Conservation (phyloP, 2,113 vertebrate genomes). For the zebrafish (Danio rerio) region GRCz12tu NC_133194.1:44234501-44235000, state of each 20-base stretch:
- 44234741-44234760: slow-evolving; percentile 35
- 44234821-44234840: no score
- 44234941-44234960: no score
- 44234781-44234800: no score
- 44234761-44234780: no score
- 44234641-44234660: slow-evolving; percentile 7
- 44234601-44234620: not conserved
- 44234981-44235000: no score
- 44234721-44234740: slow-evolving; percentile 40
- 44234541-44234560: slow-evolving; percentile 71
- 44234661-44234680: not conserved
- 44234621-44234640: not conserved
- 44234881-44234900: no score
- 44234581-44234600: slow-evolving; percentile 65
- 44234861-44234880: no score
- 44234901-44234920: no score
- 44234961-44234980: no score
- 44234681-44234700: not conserved
- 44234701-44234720: slow-evolving; percentile 13
- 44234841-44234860: no score
- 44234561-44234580: slow-evolving; percentile 70
- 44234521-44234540: slow-evolving; percentile 68
- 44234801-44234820: no score
- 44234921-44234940: no score
- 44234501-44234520: slow-evolving; percentile 64